These are phyloP conservation scores for Baronia brevicornis DNA, from an alignment of 2,888 invertebrate species.

Conservation along the genomic window DNA sequence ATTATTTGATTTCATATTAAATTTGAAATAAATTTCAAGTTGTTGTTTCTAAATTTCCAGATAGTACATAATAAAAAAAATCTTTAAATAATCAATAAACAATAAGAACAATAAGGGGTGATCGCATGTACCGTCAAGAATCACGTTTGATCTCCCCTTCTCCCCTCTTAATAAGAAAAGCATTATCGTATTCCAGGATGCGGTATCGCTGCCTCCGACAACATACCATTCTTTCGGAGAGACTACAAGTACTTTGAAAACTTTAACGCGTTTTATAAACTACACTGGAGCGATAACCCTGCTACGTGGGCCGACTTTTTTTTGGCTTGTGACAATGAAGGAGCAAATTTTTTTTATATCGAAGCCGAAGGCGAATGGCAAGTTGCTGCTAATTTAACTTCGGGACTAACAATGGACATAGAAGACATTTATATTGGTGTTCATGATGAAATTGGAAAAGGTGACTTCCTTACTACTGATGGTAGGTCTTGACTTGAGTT, in stretches of 20 bases:
- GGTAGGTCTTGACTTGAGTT: constrained; percentile 27
- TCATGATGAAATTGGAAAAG: constrained; percentile 31
- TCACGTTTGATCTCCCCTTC: no score
- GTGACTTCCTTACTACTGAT: constrained; percentile 38
- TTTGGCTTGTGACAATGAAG: constrained; percentile 34
- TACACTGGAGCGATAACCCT: constrained; percentile 29
- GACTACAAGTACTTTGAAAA: constrained; percentile 35
- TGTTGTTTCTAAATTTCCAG: no score
- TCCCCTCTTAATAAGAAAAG: no score
- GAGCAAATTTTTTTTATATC: constrained; percentile 37
- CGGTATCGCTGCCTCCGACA: constrained; percentile 18
- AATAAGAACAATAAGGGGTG: no score
- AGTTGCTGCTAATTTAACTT: constrained; percentile 23
- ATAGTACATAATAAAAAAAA: no score
- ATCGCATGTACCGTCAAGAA: no score
- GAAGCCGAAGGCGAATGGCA: constrained; percentile 29
- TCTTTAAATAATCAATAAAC: no score
- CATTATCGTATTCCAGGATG: no score
- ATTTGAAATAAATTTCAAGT: no score
- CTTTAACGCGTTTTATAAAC: constrained; percentile 37
- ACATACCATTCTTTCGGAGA: constrained; percentile 31
- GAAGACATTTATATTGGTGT: constrained; percentile 33
- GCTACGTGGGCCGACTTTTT: constrained; percentile 29
- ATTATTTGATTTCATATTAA: no score
- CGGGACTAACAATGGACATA: constrained; percentile 16